Conservation (phyloP, 23 tunicate genomes). For the Ascidia mentula region DNA sequence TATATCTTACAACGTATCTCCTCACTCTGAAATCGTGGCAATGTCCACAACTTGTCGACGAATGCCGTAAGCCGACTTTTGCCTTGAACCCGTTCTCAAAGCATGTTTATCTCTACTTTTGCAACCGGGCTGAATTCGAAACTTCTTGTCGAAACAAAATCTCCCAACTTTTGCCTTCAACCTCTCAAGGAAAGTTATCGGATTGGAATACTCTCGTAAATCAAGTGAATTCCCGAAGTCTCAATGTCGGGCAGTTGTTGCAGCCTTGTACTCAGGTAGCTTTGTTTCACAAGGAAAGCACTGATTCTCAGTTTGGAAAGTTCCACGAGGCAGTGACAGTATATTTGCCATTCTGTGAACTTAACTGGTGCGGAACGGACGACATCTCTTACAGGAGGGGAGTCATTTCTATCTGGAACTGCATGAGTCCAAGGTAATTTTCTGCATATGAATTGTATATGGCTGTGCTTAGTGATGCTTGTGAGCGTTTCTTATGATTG, state of each 20-base stretch:
- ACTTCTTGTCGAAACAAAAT: not conserved
- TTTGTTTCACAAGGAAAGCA: conserved; percentile 9
- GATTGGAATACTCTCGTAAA: not conserved
- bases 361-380: conserved; percentile 34
- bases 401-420: conserved; percentile 21
- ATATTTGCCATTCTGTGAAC: conserved; percentile 31
- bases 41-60: conserved; percentile 11
- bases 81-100: not conserved
- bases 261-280: conserved; percentile 42
- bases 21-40: not conserved
- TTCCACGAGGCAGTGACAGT: conserved; percentile 24
- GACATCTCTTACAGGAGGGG: conserved; percentile 8
- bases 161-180: not conserved
- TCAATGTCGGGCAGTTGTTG: not conserved
- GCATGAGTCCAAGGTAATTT: conserved; percentile 21
- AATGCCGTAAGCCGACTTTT: not conserved
- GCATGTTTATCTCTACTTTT: conserved; percentile 1
- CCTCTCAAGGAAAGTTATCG: not conserved
- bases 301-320: conserved; percentile 4
- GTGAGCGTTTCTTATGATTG: too few species aligned
- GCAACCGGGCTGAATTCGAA: not conserved
- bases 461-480: too few species aligned
- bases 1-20: not conserved
- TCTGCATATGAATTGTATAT: too few species aligned
- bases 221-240: not conserved